Conservation (phyloP, 92 coral and sea anemone species). For the Zoanthus sociatus region DNA sequence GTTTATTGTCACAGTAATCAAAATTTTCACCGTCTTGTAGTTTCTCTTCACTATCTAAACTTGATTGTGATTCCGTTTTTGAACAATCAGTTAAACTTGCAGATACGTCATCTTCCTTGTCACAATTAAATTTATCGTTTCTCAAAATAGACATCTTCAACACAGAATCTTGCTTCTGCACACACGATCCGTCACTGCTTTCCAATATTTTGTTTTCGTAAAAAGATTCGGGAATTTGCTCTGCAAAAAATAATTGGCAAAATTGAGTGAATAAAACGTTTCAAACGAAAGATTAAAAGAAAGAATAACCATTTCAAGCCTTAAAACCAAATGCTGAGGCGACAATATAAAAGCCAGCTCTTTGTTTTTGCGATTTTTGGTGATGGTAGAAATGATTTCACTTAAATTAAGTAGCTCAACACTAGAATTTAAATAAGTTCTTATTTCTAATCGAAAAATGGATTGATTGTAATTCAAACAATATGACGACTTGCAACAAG, state of each 20-base stretch:
- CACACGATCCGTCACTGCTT: slow-evolving; percentile 5
- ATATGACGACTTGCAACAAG: too few species aligned
- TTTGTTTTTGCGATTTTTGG: too few species aligned
- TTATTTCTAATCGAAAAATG: too few species aligned
- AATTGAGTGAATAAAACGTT: too few species aligned
- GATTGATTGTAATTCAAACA: too few species aligned
- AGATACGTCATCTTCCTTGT: neutral
- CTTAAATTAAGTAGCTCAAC: too few species aligned
- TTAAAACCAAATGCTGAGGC: too few species aligned
- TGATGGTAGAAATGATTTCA: too few species aligned
- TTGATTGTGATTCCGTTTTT: neutral
- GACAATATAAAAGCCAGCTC: too few species aligned
- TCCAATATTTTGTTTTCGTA: slow-evolving; percentile 27
- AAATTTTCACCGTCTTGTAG: neutral
- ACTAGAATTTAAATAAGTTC: too few species aligned
- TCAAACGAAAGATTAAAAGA: too few species aligned
- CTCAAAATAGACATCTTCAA: slow-evolving; percentile 32
- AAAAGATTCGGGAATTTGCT: slow-evolving; percentile 41
- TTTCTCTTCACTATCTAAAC: slow-evolving; percentile 1
- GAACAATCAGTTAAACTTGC: neutral
- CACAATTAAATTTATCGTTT: neutral
- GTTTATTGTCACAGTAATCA: neutral
- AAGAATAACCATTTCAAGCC: too few species aligned
- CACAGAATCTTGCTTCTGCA: neutral
- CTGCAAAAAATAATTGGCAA: neutral